Percentiles rank a stretch among this genome's conserved stretches.
Evolutionary conservation across 2,113 vertebrate genomes (phyloP).

Genomic region (Scomber japonicus): DNA sequence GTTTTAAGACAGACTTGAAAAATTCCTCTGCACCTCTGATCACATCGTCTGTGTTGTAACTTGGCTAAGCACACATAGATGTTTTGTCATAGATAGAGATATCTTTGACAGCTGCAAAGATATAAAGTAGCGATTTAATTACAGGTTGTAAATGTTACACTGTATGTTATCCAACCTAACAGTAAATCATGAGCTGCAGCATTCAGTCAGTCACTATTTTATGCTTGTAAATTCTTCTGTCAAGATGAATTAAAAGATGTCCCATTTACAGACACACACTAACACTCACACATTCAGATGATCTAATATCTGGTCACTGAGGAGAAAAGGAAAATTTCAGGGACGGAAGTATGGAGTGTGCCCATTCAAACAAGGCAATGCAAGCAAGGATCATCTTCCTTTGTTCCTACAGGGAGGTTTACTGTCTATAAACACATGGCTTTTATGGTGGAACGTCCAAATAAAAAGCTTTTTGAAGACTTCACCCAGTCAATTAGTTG

Average conservation of each 20-base stretch:
- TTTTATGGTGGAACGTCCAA: slow-evolving; percentile 77
- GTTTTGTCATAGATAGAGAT: background rate
- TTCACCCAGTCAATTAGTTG: slow-evolving; percentile 78
- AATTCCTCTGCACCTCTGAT: background rate
- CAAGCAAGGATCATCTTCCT: slow-evolving; percentile 62
- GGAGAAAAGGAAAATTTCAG: slow-evolving; percentile 4
- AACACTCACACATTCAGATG: background rate
- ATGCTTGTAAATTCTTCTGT: background rate
- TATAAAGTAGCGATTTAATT: background rate
- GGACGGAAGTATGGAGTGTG: slow-evolving; percentile 22
- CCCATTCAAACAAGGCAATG: slow-evolving; percentile 56
- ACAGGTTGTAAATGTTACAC: background rate
- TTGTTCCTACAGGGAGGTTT: slow-evolving; percentile 72
- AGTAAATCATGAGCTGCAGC: background rate
- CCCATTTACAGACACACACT: slow-evolving; percentile 6
- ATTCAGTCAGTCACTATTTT: background rate
- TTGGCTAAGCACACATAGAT: slow-evolving; percentile 2
- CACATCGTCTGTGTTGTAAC: background rate
- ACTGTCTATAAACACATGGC: slow-evolving; percentile 77
- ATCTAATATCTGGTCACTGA: slow-evolving; percentile 30
- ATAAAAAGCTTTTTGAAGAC: slow-evolving; percentile 84
- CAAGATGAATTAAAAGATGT: background rate
- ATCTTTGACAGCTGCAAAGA: background rate
- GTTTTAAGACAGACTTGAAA: too few species aligned
- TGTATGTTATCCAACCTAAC: background rate